phyloP scores from a whole-genome alignment of 1,140 invertebrate genomes.

The Solenopsis invicta region DNA sequence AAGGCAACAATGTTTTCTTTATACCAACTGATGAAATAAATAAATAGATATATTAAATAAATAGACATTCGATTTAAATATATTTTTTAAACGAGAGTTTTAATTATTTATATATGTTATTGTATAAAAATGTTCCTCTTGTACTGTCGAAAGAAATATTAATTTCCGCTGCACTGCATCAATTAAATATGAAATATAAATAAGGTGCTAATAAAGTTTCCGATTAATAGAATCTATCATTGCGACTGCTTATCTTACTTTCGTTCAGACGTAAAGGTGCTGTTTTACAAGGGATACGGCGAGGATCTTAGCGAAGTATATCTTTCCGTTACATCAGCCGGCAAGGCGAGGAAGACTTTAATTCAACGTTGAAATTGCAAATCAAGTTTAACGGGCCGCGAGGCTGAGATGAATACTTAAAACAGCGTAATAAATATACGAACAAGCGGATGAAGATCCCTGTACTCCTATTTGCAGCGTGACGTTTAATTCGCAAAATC shows the following conservation, averaged over 20 bases:
- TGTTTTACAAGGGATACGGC: neutral
- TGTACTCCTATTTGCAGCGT: constrained; percentile 12
- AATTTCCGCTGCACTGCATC: neutral
- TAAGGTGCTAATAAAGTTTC: neutral
- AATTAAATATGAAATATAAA: neutral
- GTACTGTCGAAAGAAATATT: neutral
- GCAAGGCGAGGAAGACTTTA: constrained; percentile 39
- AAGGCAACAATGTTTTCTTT: too few relatives aligned
- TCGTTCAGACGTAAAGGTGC: neutral
- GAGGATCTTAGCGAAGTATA: constrained; percentile 10
- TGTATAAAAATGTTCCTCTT: neutral
- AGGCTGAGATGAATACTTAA: constrained; percentile 54
- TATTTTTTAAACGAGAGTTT: too few relatives aligned
- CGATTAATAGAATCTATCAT: neutral
- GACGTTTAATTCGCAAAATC: constrained; percentile 24
- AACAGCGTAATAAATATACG: constrained; percentile 39
- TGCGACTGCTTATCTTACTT: neutral
- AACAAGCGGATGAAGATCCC: constrained; percentile 5
- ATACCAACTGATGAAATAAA: too few relatives aligned
- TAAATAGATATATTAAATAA: too few relatives aligned
- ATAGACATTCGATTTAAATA: too few relatives aligned
- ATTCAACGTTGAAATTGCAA: constrained; percentile 62
- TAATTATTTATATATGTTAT: neutral
- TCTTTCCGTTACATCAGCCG: constrained; percentile 27
- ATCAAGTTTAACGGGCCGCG: constrained; percentile 46